Evolutionary conservation across 2,797 vertebrate genomes (phyloP).

Genomic region (Hoplostethus atlanticus): DNA sequence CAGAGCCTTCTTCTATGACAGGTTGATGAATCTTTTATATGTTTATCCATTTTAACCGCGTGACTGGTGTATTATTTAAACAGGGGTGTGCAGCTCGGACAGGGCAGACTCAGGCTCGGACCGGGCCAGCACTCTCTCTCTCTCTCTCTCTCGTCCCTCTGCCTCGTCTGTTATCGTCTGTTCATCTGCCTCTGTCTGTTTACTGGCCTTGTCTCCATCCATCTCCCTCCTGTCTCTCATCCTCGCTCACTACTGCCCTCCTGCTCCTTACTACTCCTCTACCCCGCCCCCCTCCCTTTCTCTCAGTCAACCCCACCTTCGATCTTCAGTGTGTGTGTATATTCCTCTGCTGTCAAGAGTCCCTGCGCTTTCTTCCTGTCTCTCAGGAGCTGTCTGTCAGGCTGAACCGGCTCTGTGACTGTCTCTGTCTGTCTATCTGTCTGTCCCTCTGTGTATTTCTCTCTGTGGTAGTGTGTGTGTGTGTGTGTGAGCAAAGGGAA

Average conservation of each 20-base stretch:
- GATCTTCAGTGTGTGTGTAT: conserved; percentile 35
- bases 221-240: conserved; percentile 63
- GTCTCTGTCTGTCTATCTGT: conserved; percentile 35
- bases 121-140: conserved; percentile 27
- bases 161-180: conserved; percentile 66
- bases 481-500: no score
- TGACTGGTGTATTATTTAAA: conserved; percentile 80
- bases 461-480: no score
- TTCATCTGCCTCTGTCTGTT: conserved; percentile 69
- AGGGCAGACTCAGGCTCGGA: conserved; percentile 63
- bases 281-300: conserved; percentile 20
- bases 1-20: conserved; percentile 62
- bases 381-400: conserved; percentile 63
- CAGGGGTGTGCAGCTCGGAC: conserved; percentile 70
- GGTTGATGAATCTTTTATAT: conserved; percentile 82
- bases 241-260: conserved; percentile 29
- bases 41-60: conserved; percentile 84
- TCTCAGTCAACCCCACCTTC: conserved; percentile 49
- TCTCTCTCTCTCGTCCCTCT: conserved; percentile 49
- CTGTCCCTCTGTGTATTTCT: conserved; percentile 2
- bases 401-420: conserved; percentile 31
- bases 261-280: conserved; percentile 13
- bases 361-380: conserved; percentile 41
- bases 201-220: conserved; percentile 67
- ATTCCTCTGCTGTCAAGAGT: conserved; percentile 14